Base-by-base conservation (phyloP, 2,888 invertebrate species). In the Lydus trimaculatus region DNA sequence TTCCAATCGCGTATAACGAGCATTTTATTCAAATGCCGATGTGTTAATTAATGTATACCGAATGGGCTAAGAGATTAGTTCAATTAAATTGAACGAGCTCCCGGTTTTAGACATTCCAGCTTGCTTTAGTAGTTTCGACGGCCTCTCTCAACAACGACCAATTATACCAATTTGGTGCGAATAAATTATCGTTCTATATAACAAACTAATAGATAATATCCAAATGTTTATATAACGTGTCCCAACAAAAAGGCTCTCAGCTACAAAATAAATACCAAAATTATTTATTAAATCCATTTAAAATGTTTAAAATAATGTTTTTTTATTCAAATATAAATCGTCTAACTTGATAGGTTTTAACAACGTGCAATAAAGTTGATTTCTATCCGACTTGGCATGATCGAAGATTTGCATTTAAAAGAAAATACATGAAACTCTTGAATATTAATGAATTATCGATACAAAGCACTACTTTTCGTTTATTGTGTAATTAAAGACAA, bases 21-120 rank as follows among this genome's bases (percentile, higher is more conserved):
- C 80, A 83, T 84, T 85, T 85, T 85, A 85, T 85, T 84, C 83
- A 85, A 84, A 85, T 84, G 73, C 75, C 79, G 80, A 85, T 84
- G 84, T 84, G 84, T 85, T 85, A 84, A 85, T 85, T 85, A 84
- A 84, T 83, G 84, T 80, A 83, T 82, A 78, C 80, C 75, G 78
- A 80, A 78, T 79, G 80, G 81, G 77, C 79, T 73, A 76, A 76
- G 76, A 81, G 83, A 83, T 83, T 83, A 83, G 82, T 81, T 82
- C 82, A 83, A 84, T 84, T 84, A 84, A 84, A 80, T 75, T 66
- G 78, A 79, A 80, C 77, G 77, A 78, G 83, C 84, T 84, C 84
- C 84, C 81, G 84, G 84, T 83, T 84, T 84, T 84, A 79, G 82
- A 80, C 83, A 82, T 84, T 82, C 83, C 81, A 76, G 20, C 63